phyloP scores from a whole-genome alignment of 1,140 invertebrate species.

The Brachionus sp. region DNA sequence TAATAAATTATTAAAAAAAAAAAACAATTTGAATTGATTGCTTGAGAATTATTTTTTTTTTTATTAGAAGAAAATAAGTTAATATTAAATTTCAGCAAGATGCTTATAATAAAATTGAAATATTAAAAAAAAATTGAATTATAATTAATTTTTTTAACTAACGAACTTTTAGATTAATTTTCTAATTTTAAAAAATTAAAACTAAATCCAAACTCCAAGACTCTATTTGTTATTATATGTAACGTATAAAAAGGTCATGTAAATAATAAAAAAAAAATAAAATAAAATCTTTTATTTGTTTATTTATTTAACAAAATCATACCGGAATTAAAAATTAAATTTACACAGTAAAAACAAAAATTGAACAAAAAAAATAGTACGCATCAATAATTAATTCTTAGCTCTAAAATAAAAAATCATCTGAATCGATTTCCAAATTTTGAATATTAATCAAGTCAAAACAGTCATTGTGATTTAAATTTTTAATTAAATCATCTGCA shows the following conservation, averaged over 20 bases:
- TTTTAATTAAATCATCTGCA: slow-evolving; percentile 8
- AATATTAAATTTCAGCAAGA: too few species aligned
- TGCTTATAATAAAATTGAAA: too few species aligned
- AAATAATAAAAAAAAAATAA: background rate
- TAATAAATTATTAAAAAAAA: too few species aligned
- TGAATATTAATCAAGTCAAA: background rate
- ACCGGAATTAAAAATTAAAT: background rate
- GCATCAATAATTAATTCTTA: background rate
- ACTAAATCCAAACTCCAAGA: too few species aligned
- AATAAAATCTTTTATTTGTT: background rate
- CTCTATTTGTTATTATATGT: too few species aligned
- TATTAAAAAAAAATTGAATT: too few species aligned
- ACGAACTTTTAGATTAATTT: too few species aligned
- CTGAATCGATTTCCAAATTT: slow-evolving; percentile 25
- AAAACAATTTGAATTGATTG: too few species aligned
- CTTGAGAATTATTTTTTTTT: too few species aligned
- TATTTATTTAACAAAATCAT: background rate
- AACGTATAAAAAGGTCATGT: background rate
- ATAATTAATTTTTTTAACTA: too few species aligned
- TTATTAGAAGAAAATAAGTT: too few species aligned
- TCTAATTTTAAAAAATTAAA: too few species aligned
- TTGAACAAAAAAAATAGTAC: background rate
- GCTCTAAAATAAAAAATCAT: slow-evolving; percentile 13
- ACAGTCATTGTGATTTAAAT: background rate
- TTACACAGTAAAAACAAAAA: background rate